Evolutionary conservation across 2,888 invertebrate species (phyloP).

Genomic region (Zonitis immaculata): DNA sequence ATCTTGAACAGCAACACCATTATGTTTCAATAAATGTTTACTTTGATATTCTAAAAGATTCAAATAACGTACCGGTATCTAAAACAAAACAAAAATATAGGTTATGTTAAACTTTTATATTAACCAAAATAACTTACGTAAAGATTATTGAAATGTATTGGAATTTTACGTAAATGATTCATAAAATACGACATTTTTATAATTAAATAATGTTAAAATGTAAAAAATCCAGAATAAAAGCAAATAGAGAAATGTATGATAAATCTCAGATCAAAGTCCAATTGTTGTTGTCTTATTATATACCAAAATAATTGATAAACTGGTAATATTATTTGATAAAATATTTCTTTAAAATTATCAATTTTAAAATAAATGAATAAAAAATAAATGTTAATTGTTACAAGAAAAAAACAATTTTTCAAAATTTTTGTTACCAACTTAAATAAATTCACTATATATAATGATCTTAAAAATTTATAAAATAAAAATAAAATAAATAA

Average conservation of each 20-base stretch:
- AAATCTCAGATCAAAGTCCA: background rate
- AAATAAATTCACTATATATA: too few species aligned
- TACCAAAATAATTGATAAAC: too few species aligned
- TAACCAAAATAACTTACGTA: slow-evolving; percentile 24
- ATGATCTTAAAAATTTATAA: too few species aligned
- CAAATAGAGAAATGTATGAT: too few species aligned
- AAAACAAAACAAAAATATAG: slow-evolving; percentile 14
- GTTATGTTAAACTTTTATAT: slow-evolving; percentile 2
- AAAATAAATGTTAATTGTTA: too few species aligned
- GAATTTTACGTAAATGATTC: slow-evolving; percentile 28
- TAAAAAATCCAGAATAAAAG: too few species aligned
- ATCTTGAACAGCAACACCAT: slow-evolving; percentile 82
- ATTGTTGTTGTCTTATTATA: too few species aligned
- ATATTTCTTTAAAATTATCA: too few species aligned
- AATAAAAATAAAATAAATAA: too few species aligned
- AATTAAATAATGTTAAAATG: too few species aligned
- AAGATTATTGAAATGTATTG: slow-evolving; percentile 25
- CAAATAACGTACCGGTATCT: slow-evolving; percentile 58
- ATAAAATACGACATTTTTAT: slow-evolving; percentile 33
- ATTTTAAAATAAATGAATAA: background rate
- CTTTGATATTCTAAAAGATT: slow-evolving; percentile 98
- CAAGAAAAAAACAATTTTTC: too few species aligned
- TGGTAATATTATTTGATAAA: background rate
- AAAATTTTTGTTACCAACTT: background rate
- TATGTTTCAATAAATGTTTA: slow-evolving; percentile 81